Conservation (phyloP, 2,797 vertebrate genomes). For the Melanogrammus aeglefinus region DNA sequence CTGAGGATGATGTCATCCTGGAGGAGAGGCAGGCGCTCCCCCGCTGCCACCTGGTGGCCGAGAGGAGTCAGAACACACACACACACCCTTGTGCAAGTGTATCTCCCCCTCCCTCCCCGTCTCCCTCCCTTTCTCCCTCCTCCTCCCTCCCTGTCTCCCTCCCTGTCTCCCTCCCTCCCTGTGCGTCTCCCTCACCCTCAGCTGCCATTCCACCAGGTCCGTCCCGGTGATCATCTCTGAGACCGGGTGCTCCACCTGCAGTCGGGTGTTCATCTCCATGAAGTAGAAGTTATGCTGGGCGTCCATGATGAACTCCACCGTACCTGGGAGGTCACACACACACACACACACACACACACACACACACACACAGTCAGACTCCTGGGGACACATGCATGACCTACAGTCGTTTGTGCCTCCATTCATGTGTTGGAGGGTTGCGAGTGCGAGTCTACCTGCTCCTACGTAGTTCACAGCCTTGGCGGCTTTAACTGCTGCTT, state of each 20-base stretch:
- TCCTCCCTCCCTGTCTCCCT: too few relatives aligned
- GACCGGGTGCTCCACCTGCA: slow-evolving; percentile 96
- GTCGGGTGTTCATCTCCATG: slow-evolving; percentile 99
- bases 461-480: slow-evolving; percentile 95
- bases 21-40: slow-evolving; percentile 87
- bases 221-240: slow-evolving; percentile 97
- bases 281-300: slow-evolving; percentile 94
- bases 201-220: slow-evolving; percentile 97
- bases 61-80: background rate
- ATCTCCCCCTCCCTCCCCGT: background rate
- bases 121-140: too few relatives aligned
- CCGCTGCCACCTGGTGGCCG: slow-evolving; percentile 84
- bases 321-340: slow-evolving; percentile 65
- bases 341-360: background rate
- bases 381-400: background rate
- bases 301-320: slow-evolving; percentile 98
- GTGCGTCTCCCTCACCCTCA: slow-evolving; percentile 74
- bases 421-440: background rate
- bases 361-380: background rate
- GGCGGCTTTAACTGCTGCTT: slow-evolving; percentile 91
- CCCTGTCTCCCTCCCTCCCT: background rate
- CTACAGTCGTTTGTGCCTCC: background rate
- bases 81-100: too few relatives aligned
- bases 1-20: slow-evolving; percentile 86
- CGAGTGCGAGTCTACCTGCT: slow-evolving; percentile 78